Conservation (phyloP, 2,888 invertebrate species). For the Epinotia brunnichana region DNA sequence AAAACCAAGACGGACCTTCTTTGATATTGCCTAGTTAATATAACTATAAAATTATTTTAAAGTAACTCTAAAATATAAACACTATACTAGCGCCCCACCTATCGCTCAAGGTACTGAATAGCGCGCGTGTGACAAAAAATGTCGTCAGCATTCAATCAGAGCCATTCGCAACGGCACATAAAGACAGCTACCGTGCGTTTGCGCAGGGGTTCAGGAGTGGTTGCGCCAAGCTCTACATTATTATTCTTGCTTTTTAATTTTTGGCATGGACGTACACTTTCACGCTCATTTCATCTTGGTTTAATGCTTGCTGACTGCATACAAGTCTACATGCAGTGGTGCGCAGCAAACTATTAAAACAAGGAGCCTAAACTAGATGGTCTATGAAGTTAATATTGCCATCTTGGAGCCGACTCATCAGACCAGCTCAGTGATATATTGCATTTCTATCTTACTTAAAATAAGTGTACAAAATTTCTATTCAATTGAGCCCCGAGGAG, state of each 20-base stretch:
- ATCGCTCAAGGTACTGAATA: not conserved
- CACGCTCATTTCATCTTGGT: not conserved
- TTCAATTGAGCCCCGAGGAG: no score
- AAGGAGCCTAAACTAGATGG: no score
- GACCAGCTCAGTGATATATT: no score
- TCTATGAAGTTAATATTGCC: no score
- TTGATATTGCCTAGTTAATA: not conserved
- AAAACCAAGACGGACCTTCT: not conserved
- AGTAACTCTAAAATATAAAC: no score
- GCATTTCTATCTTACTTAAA: no score
- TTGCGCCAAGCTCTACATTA: constrained; percentile 33
- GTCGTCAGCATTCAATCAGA: constrained; percentile 66
- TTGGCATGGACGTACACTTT: not conserved
- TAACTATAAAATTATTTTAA: no score
- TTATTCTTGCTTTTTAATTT: not conserved
- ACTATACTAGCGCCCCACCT: constrained; percentile 30
- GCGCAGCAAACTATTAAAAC: no score
- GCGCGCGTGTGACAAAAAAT: constrained; percentile 46
- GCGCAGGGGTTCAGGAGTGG: constrained; percentile 41
- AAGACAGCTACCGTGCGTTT: constrained; percentile 50
- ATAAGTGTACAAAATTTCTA: no score
- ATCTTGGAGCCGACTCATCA: no score
- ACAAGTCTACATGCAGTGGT: no score
- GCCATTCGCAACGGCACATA: constrained; percentile 66
- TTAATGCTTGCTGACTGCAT: not conserved